phyloP scores from a whole-genome alignment of 1,140 invertebrate species.

The Onthophagus taurus region DNA sequence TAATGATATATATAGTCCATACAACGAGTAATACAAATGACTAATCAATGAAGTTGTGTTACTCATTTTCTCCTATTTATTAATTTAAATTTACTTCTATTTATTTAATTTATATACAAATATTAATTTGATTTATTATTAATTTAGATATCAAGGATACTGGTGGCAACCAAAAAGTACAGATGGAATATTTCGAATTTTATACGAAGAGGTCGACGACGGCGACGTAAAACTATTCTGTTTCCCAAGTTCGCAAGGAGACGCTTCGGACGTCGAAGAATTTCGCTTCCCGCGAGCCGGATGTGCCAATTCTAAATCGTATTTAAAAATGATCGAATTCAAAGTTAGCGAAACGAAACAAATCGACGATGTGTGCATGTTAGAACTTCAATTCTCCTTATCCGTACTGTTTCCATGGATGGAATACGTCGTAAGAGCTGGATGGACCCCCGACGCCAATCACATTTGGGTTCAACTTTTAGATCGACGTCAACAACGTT shows the following conservation, averaged over 20 bases:
- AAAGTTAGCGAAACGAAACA: constrained; percentile 54
- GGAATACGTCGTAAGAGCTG: constrained; percentile 88
- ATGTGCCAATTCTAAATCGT: constrained; percentile 80
- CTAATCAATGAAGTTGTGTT: no score
- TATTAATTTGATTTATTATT: no score
- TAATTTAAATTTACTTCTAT: no score
- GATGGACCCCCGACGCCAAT: constrained; percentile 83
- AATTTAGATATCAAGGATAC: constrained; percentile 87
- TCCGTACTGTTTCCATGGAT: constrained; percentile 77
- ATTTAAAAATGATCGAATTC: constrained; percentile 82
- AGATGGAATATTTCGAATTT: constrained; percentile 61
- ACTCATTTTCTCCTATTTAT: no score
- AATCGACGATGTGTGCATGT: constrained; percentile 54
- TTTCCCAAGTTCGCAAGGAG: constrained; percentile 71
- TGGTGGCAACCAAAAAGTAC: constrained; percentile 87
- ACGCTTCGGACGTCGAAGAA: constrained; percentile 73
- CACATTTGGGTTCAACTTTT: constrained; percentile 83
- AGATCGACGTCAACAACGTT: constrained; percentile 72
- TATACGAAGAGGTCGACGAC: constrained; percentile 96
- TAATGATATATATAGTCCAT: no score
- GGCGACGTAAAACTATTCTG: constrained; percentile 85
- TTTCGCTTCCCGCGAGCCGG: constrained; percentile 90
- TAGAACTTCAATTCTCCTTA: constrained; percentile 64
- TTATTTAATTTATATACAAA: no score
- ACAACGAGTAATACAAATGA: no score